Base-by-base conservation (phyloP, 2,888 invertebrate genomes). In the Macrophya annulata region DNA sequence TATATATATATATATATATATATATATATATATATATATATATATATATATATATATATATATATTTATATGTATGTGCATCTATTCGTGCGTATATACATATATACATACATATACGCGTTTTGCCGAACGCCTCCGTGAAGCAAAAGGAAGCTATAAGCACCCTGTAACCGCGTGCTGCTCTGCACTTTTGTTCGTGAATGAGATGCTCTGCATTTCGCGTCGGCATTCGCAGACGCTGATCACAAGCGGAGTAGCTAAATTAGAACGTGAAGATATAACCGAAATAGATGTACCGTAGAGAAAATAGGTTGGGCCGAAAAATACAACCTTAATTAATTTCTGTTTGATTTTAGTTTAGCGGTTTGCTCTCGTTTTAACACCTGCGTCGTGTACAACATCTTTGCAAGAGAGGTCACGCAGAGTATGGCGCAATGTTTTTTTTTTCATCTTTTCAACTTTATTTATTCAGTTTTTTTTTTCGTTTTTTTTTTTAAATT, bases 201-300 rank as follows among this genome's bases (percentile, higher is more conserved):
- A 93, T 93, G 93, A 93, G 91, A 93, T 93, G 91, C 92, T 93
- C 92, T 92, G 92, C 93, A 93, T 74, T 74, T 74, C 45, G 31
- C 43, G 74, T 74, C 74, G 74, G 77, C 77, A 83, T 93, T 92
- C 93, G 92, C 93, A 93, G 93, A 92, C 93, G 92, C 90, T 91
- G 93, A 93, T 83, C 43, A 91, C 90, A 91, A 37, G 21, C 17
- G 4, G 48, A 55, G 15, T 25, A 45, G n/a, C 74, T 21, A 25
- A 74, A 74, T 45, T 25, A 3, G 74, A 25, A 45, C 74, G 21
- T 43, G 25, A 15, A 81, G 62, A 81, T 62, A 21, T 40, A 81
- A 10, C 25, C n/a, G 25, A 81, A 81, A 62, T 81, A 81, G 40
- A 59, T 51, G 25, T 31, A 31, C 3, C 5, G 43, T 21, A 62